Evolutionary conservation across 2,113 vertebrate genomes (phyloP).

Genomic region (Ploceus nigricollis): DNA sequence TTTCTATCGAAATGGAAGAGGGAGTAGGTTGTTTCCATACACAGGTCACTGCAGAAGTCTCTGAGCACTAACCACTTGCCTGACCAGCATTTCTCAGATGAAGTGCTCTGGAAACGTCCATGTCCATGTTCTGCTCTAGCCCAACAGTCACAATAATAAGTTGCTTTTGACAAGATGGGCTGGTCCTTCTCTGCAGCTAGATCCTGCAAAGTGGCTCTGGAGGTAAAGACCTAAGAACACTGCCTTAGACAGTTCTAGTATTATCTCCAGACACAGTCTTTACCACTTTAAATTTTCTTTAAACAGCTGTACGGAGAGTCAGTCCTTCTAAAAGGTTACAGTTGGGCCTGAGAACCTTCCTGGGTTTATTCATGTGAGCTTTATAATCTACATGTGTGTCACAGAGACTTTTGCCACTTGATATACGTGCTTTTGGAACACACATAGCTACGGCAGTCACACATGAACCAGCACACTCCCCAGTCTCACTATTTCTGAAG

Average conservation of each 20-base stretch:
- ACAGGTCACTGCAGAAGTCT: neutral
- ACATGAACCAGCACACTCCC: neutral
- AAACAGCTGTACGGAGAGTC: neutral
- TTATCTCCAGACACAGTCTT: neutral
- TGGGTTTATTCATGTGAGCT: neutral
- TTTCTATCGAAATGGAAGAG: conserved; percentile 11
- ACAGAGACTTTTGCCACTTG: neutral
- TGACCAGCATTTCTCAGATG: neutral
- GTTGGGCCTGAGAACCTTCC: neutral
- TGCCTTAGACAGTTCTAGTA: neutral
- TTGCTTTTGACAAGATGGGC: neutral
- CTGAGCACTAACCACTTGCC: conserved; percentile 6
- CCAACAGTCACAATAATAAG: neutral
- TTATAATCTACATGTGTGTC: neutral
- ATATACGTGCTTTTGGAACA: neutral
- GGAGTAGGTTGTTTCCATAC: conserved; percentile 32
- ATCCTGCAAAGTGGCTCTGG: neutral
- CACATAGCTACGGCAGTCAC: neutral
- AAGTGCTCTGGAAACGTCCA: conserved; percentile 9
- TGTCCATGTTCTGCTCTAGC: neutral
- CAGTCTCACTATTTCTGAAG: neutral
- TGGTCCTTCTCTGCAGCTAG: neutral
- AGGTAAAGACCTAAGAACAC: neutral
- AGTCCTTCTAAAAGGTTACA: neutral
- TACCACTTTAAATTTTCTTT: neutral